Conservation (phyloP, 2,888 invertebrate species). For the Malacosoma neustria region DNA sequence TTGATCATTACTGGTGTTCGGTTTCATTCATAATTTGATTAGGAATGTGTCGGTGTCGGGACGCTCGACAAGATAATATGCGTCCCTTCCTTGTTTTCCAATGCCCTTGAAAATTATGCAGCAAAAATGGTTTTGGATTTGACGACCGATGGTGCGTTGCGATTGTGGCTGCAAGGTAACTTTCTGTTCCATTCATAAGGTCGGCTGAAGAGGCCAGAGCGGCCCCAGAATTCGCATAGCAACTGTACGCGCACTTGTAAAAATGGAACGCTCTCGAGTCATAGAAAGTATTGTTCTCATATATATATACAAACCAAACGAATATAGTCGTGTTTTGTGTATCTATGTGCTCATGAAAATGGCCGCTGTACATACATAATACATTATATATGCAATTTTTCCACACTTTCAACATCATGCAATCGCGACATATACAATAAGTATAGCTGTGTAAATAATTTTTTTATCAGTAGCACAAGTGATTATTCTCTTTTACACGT, state of each 20-base stretch:
- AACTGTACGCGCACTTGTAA: conserved; percentile 50
- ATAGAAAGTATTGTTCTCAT: conserved; percentile 54
- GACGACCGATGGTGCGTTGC: conserved; percentile 32
- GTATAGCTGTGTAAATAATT: background rate
- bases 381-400: conserved; percentile 11
- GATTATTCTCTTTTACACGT: background rate
- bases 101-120: conserved; percentile 76
- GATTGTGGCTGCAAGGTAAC: conserved; percentile 32
- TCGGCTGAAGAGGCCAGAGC: conserved; percentile 21
- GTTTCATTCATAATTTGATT: conserved; percentile 64
- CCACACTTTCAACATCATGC: background rate
- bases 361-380: conserved; percentile 15
- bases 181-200: conserved; percentile 38
- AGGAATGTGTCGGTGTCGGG: conserved; percentile 27
- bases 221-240: conserved; percentile 41
- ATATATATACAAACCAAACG: conserved; percentile 29
- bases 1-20: conserved; percentile 27
- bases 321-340: conserved; percentile 24
- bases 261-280: conserved; percentile 60
- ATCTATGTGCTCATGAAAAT: conserved; percentile 33
- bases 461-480: background rate
- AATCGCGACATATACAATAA: background rate
- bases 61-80: conserved; percentile 33
- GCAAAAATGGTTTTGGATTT: conserved; percentile 58
- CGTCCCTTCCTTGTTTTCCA: conserved; percentile 21